phyloP scores from a whole-genome alignment of 2,797 vertebrate species.

The Enteromius afrohamiltoni region DNA sequence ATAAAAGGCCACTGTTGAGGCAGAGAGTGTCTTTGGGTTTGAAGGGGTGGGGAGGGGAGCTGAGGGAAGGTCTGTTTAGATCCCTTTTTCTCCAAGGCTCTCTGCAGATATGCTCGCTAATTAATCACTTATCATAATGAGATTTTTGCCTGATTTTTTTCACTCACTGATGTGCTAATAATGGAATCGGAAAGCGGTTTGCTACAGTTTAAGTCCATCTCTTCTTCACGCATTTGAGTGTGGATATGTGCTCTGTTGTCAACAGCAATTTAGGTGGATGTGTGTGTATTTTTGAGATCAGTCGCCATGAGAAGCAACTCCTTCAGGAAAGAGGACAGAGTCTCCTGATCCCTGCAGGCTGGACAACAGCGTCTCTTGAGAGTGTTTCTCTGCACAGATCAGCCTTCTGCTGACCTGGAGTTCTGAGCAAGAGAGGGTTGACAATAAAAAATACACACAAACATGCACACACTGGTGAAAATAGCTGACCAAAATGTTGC shows the following conservation, averaged over 20 bases:
- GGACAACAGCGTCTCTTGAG: constrained; percentile 10
- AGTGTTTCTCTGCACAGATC: constrained; percentile 23
- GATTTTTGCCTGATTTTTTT: constrained; percentile 63
- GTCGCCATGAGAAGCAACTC: constrained; percentile 27
- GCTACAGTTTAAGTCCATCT: constrained; percentile 27
- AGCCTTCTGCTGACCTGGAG: constrained; percentile 44
- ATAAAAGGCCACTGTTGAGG: constrained; percentile 70
- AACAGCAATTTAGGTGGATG: constrained; percentile 23
- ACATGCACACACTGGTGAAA: constrained; percentile 4
- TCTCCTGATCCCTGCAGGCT: constrained; percentile 19
- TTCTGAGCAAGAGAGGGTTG: background rate
- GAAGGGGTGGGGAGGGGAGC: constrained; percentile 16
- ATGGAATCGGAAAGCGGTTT: constrained; percentile 32
- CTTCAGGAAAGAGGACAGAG: constrained; percentile 39
- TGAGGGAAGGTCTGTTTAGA: constrained; percentile 38
- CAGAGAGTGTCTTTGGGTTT: constrained; percentile 41
- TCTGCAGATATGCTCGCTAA: constrained; percentile 73
- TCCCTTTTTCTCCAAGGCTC: constrained; percentile 57
- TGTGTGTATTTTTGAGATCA: constrained; percentile 37
- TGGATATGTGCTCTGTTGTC: background rate
- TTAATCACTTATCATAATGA: constrained; percentile 80
- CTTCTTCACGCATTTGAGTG: background rate
- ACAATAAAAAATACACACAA: background rate
- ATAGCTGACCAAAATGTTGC: constrained; percentile 19
- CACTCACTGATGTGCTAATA: constrained; percentile 46